A percentile compares a stretch with the other conserved stretches of the same genome.
phyloP scores from a whole-genome alignment of 1,140 invertebrate genomes.

The Augochlora pura region DNA sequence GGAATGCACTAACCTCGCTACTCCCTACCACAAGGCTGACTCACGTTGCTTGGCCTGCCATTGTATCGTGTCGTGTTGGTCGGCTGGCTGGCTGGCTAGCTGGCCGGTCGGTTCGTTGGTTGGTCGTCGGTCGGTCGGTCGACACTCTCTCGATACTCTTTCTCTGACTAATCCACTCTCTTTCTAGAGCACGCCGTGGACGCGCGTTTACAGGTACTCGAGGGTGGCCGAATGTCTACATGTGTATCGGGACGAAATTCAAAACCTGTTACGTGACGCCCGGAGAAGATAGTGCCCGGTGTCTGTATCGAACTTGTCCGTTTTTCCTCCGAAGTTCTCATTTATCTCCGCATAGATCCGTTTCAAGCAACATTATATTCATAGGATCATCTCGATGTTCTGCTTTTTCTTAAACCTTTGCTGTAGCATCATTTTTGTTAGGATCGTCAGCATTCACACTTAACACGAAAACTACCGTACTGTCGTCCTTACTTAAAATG shows the following conservation, averaged over 20 bases:
- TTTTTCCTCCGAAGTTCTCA: slow-evolving; percentile 14
- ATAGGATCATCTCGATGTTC: neutral
- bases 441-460: no score
- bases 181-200: neutral
- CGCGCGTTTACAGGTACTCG: slow-evolving; percentile 42
- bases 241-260: slow-evolving; percentile 47
- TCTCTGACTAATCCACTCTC: neutral
- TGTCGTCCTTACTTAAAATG: no score
- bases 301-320: slow-evolving; percentile 15
- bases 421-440: neutral
- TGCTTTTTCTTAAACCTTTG: neutral
- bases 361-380: neutral
- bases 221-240: slow-evolving; percentile 48
- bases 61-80: slow-evolving; percentile 53
- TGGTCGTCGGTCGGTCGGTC: slow-evolving; percentile 9
- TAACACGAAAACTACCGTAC: no score
- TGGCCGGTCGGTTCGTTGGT: neutral
- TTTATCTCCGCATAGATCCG: slow-evolving; percentile 10
- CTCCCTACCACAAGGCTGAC: slow-evolving; percentile 56
- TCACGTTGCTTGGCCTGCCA: slow-evolving; percentile 49
- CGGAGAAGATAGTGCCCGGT: slow-evolving; percentile 17
- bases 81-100: slow-evolving; percentile 6
- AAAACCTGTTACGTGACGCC: slow-evolving; percentile 49
- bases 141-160: slow-evolving; percentile 20
- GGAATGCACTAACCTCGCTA: slow-evolving; percentile 60